Evolutionary conservation across 2,888 invertebrate genomes (phyloP), one percentile per base, ranked within the genome.

Genomic region (Caenorhabditis sp.): DNA sequence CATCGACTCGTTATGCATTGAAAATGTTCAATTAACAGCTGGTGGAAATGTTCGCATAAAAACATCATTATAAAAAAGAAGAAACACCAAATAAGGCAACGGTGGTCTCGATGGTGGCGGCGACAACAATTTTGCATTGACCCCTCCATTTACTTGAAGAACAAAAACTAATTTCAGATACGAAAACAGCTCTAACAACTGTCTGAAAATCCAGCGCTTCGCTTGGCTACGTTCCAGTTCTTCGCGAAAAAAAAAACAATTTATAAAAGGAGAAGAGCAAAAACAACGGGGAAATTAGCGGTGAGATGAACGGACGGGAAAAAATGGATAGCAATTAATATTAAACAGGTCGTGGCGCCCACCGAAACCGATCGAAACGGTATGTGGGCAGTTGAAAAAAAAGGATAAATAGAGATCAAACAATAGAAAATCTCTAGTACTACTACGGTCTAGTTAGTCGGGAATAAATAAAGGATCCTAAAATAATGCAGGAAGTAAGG

Each of bases 21-120:
- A 17, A 39, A 39, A 26, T 55, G 37, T 55, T n/a, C 35, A 53
- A 35, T 53, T 53, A 35, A n/a, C n/a, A n/a, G 27, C 52, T 15
- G 26, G 26, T n/a, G 32, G 32, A 9, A 8, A 22, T 20, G 45
- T 22, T 22, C 1, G 3, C 27, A 30, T 20, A 50, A 20, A 50
- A 15, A 50, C 17, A 50, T 2, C 8, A 22, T 5, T 9, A 30
- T 11, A 30, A 30, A 17, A 50, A 2, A 30, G 48, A 27, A 50
- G 26, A 24, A n/a, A 50, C 30, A 8, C 17, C 48, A n/a, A n/a
- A n/a, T n/a, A n/a, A n/a, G n/a, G n/a, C n/a, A n/a, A n/a, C n/a
- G n/a, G n/a, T n/a, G n/a, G n/a, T n/a, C n/a, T n/a, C n/a, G n/a
- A n/a, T n/a, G n/a, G n/a, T n/a, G n/a, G n/a, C n/a, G n/a, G n/a